Evolutionary conservation across 2,797 vertebrate genomes (phyloP), one percentile per base, ranked within the genome.

Genomic region (Hemibagrus guttatus): DNA sequence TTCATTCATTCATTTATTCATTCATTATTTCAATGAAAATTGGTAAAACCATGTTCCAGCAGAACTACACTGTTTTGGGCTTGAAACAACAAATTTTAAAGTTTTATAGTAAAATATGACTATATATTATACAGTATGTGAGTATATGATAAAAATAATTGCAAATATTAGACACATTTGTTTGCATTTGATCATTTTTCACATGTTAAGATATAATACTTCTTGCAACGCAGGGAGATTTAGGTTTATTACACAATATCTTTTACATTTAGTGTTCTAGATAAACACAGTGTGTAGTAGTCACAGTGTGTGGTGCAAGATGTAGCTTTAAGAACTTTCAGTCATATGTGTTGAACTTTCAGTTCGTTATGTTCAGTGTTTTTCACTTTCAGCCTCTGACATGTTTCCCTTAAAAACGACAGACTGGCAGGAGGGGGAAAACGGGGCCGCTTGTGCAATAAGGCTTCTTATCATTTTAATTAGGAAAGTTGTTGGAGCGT

Each of bases 401-500:
- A 92, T 92, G 92, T 91, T 93, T 93, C 64, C 89, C 90, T 92
- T 94, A 94, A 94, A 94, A 93, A 93, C 90, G 91, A 94, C 83
- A 35, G 84, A 54, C 71, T 52, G 89, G 78, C 58, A 49, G 46
- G 75, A 52, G 71, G 72, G 23, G 91, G 90, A 92, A 90, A 93
- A 92, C 92, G 92, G 94, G 92, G 93, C 93, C 93, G 76, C 35
- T 93, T 93, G 94, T 90, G 93, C 94, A 95, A 93, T 95, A 94
- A 95, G 94, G 93, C 94, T 94, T 94, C 95, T 96, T 95, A 95
- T 95, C 95, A 93, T 94, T 96, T 96, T 96, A 96, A 96, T 96
- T 96, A 96, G 94, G 93, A 94, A 95, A 95, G 93, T 92, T 93
- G 94, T 94, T 95, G 92, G 94, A 92, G 94, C 94, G 93, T 95